Evolutionary conservation across 2,797 vertebrate species (phyloP), one percentile per base, ranked within the genome.

Genomic region (Tamandua tetradactyla): DNA sequence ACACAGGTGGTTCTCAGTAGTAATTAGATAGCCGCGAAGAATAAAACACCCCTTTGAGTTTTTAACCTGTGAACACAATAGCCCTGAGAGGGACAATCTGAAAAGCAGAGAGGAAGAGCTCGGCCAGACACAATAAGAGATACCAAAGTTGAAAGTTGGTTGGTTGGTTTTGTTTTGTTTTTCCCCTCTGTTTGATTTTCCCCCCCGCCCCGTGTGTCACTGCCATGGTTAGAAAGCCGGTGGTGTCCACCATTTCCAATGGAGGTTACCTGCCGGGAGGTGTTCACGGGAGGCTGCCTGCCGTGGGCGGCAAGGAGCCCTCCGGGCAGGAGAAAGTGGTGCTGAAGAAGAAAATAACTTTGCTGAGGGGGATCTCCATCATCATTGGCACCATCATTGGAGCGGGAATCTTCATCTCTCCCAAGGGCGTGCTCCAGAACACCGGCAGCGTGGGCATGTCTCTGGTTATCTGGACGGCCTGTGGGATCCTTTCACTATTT

Each of bases 391-490:
- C 99, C 94, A 99, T 99, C 98, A 99, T 99, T 32, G 99, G 99
- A 94, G 99, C 99, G 0, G 99, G 99, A 75, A 99, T 99, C 98
- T 99, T 99, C 98, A 99, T 99, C 97, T 99, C 99, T 44, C 99
- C 99, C 1, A 99, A 99, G 98, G 99, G 99, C 89, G 99, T 99
- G 97, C 98, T 99, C 86, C 97, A 98, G 96, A 98, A 99, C 97
- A 99, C 99, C 0, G 99, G 99, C 94, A 99, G 99, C 0, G 98
- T 99, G 89, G 99, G 99, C 94, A 99, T 99, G 99, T 99, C 99
- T 47, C 98, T 99, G 95, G 94, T 98, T 5, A 97, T 99, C 79
- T 99, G 99, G 99, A 98, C 99, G 0, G 98, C 88, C 25, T 99
- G 99, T 7, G 99, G 99, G 17, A 97, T 99, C 96, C 98, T 99